Percentiles rank a stretch among this genome's conserved stretches.
phyloP scores from a whole-genome alignment of 53 echinoderm and acorn worm species.

The Glandiceps talaboti region DNA sequence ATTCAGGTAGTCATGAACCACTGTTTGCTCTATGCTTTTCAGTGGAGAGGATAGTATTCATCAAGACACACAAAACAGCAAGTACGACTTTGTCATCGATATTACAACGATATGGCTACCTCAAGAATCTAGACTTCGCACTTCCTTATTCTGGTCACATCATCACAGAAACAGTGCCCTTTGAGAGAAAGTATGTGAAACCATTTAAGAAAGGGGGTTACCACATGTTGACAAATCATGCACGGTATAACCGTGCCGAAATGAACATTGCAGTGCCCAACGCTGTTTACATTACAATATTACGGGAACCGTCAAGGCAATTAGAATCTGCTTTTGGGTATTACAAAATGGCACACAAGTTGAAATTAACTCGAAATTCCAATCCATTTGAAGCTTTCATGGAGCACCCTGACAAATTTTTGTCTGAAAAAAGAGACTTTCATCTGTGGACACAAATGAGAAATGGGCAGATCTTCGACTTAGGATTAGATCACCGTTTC shows the following conservation, averaged over 20 bases:
- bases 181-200: background rate
- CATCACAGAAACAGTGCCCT: background rate
- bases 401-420: background rate
- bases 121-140: conserved; percentile 30
- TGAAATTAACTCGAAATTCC: background rate
- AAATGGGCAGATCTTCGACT: conserved; percentile 50
- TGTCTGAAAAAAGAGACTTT: background rate
- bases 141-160: background rate
- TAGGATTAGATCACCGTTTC: conserved; percentile 41
- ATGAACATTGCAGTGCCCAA: conserved; percentile 31
- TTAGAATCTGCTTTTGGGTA: conserved; percentile 58
- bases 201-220: background rate
- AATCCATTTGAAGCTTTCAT: background rate
- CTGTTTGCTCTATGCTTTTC: background rate
- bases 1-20: background rate
- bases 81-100: conserved; percentile 47
- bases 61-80: conserved; percentile 64
- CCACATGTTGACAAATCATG: conserved; percentile 47
- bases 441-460: conserved; percentile 34
- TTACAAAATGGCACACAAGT: conserved; percentile 17
- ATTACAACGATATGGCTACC: conserved; percentile 52
- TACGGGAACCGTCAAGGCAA: conserved; percentile 48
- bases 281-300: conserved; percentile 56
- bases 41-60: conserved; percentile 16
- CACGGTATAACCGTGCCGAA: conserved; percentile 32